phyloP scores from a whole-genome alignment of 2,113 vertebrate genomes.

The Cynopterus brachyotis region DNA sequence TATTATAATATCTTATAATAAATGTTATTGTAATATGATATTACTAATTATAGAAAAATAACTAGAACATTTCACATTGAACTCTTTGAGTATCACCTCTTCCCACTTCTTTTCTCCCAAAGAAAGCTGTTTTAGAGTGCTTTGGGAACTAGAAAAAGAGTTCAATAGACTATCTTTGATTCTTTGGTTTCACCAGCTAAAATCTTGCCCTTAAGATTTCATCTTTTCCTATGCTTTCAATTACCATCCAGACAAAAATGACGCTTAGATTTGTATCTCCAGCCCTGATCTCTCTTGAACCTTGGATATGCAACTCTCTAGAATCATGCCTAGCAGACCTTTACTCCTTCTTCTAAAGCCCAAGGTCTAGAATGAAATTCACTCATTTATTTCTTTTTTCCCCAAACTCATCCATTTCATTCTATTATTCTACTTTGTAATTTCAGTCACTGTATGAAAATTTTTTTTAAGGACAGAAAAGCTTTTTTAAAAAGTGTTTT shows the following conservation, averaged over 20 bases:
- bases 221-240: not conserved
- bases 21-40: not conserved
- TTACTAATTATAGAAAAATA: not conserved
- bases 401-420: not conserved
- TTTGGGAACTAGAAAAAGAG: not conserved
- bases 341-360: not conserved
- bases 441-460: not conserved
- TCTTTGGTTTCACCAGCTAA: not conserved
- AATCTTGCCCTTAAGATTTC: not conserved
- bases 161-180: not conserved
- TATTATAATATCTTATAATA: not conserved
- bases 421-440: not conserved
- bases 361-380: not conserved
- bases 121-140: not conserved
- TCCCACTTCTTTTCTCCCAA: fast-evolving
- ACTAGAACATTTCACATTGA: not conserved
- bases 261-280: not conserved
- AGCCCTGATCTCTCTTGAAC: not conserved
- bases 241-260: not conserved
- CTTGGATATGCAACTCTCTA: too few species aligned
- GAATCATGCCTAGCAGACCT: not conserved
- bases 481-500: not conserved
- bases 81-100: not conserved
- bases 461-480: not conserved
- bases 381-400: not conserved